Conservation (phyloP, 2,888 invertebrate species). For the Notodonta dromedarius region DNA sequence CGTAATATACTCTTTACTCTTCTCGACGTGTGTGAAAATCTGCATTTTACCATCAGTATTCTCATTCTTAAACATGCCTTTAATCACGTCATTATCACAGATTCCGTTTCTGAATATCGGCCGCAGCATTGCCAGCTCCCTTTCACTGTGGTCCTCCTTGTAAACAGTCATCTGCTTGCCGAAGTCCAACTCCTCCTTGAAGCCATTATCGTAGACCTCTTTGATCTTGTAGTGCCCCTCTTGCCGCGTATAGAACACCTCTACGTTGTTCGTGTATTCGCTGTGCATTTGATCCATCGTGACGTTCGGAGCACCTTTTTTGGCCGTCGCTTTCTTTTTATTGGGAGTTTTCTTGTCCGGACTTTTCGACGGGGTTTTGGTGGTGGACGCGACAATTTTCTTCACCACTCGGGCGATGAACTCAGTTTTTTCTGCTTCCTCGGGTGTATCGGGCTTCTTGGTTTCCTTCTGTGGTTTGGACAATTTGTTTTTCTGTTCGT, state of each 20-base stretch:
- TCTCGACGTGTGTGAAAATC: conserved; percentile 68
- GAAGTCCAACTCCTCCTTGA: conserved; percentile 34
- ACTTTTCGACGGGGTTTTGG: conserved; percentile 18
- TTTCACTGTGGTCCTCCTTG: conserved; percentile 48
- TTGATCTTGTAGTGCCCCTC: conserved; percentile 56
- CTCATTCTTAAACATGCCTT: conserved; percentile 41
- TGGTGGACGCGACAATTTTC: conserved; percentile 33
- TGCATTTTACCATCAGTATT: conserved; percentile 73
- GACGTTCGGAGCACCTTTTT: conserved; percentile 64
- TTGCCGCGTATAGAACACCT: conserved; percentile 49
- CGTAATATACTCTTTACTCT: conserved; percentile 46
- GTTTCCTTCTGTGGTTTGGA: conserved; percentile 30
- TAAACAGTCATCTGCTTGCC: conserved; percentile 37
- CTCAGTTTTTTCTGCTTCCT: conserved; percentile 9
- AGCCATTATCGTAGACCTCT: conserved; percentile 50
- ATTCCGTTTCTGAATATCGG: conserved; percentile 47
- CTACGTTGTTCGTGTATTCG: conserved; percentile 48
- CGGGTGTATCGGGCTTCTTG: conserved; percentile 24
- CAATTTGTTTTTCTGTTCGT: conserved; percentile 40
- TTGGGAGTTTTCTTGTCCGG: conserved; percentile 27
- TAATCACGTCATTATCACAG: conserved; percentile 36
- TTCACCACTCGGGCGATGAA: conserved; percentile 10
- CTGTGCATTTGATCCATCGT: conserved; percentile 54
- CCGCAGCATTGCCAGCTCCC: conserved; percentile 55
- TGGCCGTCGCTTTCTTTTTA: conserved; percentile 37